Percentiles rank a stretch among this genome's conserved stretches.
phyloP scores from a whole-genome alignment of 2,113 vertebrate genomes.

The Malurus elegans region DNA sequence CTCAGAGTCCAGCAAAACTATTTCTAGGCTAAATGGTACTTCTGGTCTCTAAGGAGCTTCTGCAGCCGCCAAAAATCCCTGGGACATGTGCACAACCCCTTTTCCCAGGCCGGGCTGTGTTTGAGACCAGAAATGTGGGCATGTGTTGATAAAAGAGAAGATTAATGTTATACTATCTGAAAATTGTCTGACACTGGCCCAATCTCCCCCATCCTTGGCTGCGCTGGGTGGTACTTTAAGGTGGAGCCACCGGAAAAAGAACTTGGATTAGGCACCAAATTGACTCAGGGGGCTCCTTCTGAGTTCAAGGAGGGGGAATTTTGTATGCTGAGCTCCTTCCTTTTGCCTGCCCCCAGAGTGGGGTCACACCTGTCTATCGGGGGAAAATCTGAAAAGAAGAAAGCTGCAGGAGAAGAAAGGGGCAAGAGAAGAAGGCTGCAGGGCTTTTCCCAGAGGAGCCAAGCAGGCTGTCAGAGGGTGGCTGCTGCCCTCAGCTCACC shows the following conservation, averaged over 20 bases:
- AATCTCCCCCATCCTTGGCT: not conserved
- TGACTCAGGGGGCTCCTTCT: not conserved
- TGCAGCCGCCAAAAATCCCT: constrained; percentile 49
- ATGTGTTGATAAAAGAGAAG: constrained; percentile 32
- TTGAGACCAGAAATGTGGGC: not conserved
- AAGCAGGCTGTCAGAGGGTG: not conserved
- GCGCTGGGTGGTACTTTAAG: not conserved
- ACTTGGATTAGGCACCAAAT: not conserved
- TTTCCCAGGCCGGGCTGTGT: constrained; percentile 53
- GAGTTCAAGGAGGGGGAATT: not conserved
- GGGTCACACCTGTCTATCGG: constrained; percentile 48
- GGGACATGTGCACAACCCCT: constrained; percentile 39
- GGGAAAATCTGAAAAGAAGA: constrained; percentile 26
- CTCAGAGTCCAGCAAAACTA: constrained; percentile 38
- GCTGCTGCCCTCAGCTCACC: constrained; percentile 48
- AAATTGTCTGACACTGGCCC: not conserved
- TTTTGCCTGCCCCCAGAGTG: not conserved
- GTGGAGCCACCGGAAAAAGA: not conserved
- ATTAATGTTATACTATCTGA: constrained; percentile 36
- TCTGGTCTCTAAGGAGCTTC: constrained; percentile 46
- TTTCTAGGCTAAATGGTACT: constrained; percentile 48
- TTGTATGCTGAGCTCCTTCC: not conserved
- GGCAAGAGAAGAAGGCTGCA: constrained; percentile 49
- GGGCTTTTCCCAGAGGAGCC: constrained; percentile 55
- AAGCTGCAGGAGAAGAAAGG: constrained; percentile 32